Evolutionary conservation across 2,797 vertebrate genomes (phyloP).

Genomic region (Phrynocephalus vlangalii): DNA sequence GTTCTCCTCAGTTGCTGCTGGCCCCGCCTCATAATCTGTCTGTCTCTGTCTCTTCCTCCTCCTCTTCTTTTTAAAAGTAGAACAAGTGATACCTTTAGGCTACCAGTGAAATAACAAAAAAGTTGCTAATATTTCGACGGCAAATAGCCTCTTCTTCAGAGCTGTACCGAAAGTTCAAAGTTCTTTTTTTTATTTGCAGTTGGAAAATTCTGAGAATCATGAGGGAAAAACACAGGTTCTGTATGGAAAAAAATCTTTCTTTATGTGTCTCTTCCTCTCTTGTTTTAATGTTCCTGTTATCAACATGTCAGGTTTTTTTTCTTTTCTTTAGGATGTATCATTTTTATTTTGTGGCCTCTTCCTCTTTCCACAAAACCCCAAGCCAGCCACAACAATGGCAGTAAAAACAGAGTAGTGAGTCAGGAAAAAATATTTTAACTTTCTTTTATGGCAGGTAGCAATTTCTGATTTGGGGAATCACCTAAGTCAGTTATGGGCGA

Average conservation of each 20-base stretch:
- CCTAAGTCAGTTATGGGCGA: slow-evolving; percentile 75
- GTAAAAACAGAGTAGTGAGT: slow-evolving; percentile 58
- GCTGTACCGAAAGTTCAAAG: no score
- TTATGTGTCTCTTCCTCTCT: neutral
- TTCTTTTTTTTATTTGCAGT: no score
- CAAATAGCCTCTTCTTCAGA: no score
- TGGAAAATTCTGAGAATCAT: no score
- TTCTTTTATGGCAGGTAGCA: slow-evolving; percentile 72
- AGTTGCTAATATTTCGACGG: no score
- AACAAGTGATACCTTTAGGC: no score
- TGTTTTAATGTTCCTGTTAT: neutral
- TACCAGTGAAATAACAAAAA: no score
- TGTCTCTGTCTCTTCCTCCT: no score
- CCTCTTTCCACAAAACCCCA: no score
- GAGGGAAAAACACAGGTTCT: no score
- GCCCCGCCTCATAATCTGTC: neutral
- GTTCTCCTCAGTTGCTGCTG: no score
- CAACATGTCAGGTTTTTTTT: neutral
- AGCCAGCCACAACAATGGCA: neutral
- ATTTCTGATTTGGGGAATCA: slow-evolving; percentile 81
- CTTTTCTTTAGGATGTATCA: slow-evolving; percentile 4
- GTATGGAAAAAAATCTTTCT: neutral
- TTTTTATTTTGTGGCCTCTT: neutral
- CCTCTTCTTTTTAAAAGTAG: no score
- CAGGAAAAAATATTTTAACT: slow-evolving; percentile 64